Evolutionary conservation across 2,113 vertebrate genomes (phyloP), one percentile per base, ranked within the genome.

Genomic region (Syngnathoides biaculeatus): DNA sequence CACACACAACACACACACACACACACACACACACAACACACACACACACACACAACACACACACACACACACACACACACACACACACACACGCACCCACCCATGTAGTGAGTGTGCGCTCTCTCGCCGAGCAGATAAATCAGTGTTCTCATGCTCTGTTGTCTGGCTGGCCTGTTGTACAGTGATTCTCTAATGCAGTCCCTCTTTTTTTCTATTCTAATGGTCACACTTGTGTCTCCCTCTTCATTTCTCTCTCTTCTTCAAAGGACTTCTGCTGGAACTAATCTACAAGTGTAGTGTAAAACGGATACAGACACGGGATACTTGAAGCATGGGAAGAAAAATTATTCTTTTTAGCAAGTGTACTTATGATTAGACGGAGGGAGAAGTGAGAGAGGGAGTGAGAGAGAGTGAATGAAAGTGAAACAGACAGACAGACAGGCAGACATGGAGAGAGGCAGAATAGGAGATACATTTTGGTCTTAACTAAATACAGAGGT

Each of bases 61-160:
- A 35, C 30, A 35, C 30, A 35, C 14, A 35, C 48, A 39, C 39
- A 17, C 53, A 24, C 56, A 65, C 69, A 81, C 67, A 65, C 26
- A 52, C 43, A 38, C 75, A 69, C 65, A 70, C 60, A 65, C 62
- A 17, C 55, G 19, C 62, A 63, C 40, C 73, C 59, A 73, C 48
- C 35, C 64, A 65, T 2, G 45, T 38, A 72, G 24, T 73, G 39
- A 62, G 57, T 2, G 47, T 39, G 68, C 30, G 62, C 42, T 53
- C 73, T 67, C 72, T 88, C 78, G 22, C 77, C 79, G 22, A 53
- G 74, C 82, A 82, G 82, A 85, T 89, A 85, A 90, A 90, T 88
- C 84, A 83, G 70, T 77, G 79, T 80, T 88, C 89, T 89, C 87
- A 88, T 86, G 85, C 84, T 87, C 70, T 56, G 82, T 83, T 75